Evolutionary conservation across 2,888 invertebrate genomes (phyloP), one percentile per base, ranked within the genome.

Genomic region (Polylopha cassiicola): DNA sequence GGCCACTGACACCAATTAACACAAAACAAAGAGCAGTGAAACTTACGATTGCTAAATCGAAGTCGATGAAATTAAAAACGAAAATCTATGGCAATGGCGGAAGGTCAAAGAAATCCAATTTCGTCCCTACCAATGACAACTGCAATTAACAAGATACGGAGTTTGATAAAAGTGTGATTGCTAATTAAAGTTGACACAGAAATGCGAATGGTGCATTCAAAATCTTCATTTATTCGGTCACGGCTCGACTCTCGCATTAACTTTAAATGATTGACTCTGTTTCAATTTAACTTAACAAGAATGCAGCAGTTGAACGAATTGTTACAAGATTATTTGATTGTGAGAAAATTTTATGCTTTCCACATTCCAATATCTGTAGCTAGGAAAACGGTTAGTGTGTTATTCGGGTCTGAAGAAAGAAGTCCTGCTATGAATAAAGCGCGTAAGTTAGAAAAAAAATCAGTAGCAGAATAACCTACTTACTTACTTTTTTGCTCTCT

Each of bases 121-220:
- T 70, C 43, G 47, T 52, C 50, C 52, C 61, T 71, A 59, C 61
- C 58, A 65, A 64, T 73, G 77, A 80, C 75, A 79, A 71, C 68
- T 64, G 62, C 54, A 66, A 70, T 66, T 69, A 72, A 65, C 34
- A 24, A 33, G 41, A 36, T 64, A 50, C 58, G 61, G 67, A 70
- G 71, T 71, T 73, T 75, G 77, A 80, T 81, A 76, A 73, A 81
- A 84, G 79, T 76, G 68, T 77, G 74, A 81, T 82, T 81, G 77
- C 70, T 82, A 85, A 85, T 84, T 84, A 84, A 78, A 77, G 73
- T 81, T 84, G 84, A 84, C 84, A 84, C 73, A 81, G 80, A 85
- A 82, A 80, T 74, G 67, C 74, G 70, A 73, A 68, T 73, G 59
- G 70, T 73, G 76, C 74, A 84, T 77, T 75, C 70, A 66, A 75